phyloP scores from a whole-genome alignment of 2,113 vertebrate genomes.

The Recurvirostra avosetta region DNA sequence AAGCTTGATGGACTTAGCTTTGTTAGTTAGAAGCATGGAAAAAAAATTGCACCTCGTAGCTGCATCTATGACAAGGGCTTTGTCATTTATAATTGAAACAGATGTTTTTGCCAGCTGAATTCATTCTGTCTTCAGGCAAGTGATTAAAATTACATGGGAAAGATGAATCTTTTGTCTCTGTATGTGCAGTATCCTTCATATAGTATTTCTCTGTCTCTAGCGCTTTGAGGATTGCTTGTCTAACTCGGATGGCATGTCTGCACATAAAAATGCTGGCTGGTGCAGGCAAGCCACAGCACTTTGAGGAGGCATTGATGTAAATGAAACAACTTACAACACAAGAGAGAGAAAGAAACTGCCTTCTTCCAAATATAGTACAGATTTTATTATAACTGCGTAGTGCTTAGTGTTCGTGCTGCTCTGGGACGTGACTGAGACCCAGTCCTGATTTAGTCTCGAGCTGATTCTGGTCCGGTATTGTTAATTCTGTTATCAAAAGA shows the following conservation, averaged over 20 bases:
- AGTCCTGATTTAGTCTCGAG: not conserved
- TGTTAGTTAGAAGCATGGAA: not conserved
- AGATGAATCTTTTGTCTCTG: not conserved
- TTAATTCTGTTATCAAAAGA: not conserved
- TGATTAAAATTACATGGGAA: not conserved
- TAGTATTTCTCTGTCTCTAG: not conserved
- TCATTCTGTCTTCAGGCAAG: not conserved
- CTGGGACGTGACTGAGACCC: accelerated
- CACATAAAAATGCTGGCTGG: not conserved
- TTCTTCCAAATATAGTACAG: not conserved
- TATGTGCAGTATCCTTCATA: not conserved
- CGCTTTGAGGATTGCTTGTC: not conserved
- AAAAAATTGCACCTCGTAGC: not conserved
- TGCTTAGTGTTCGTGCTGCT: not conserved
- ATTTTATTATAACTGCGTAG: not conserved
- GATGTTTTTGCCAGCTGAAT: not conserved
- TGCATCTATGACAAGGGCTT: not conserved
- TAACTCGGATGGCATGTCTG: not conserved
- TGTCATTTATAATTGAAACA: not conserved
- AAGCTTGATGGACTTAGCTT: not conserved
- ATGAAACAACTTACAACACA: not conserved
- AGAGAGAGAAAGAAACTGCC: not conserved
- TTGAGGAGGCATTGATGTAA: not conserved
- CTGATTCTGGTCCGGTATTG: not conserved
- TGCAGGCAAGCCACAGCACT: not conserved